A percentile compares a stretch with the other conserved stretches of the same genome.
phyloP scores from a whole-genome alignment of 1,140 invertebrate species.

The Antheraea mylitta region DNA sequence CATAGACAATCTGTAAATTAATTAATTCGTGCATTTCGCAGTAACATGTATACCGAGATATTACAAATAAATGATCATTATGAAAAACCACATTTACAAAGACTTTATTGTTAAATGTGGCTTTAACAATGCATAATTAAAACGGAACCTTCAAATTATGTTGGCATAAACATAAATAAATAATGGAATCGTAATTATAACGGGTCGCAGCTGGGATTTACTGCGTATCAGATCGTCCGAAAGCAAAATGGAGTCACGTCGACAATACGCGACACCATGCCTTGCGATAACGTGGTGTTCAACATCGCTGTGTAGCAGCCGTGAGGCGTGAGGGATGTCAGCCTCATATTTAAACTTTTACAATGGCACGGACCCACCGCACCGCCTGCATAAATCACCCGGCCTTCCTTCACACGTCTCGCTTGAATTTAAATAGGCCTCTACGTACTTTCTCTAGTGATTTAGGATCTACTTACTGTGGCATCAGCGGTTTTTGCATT shows the following conservation, averaged over 20 bases:
- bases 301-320: slow-evolving; percentile 9
- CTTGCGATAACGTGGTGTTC: slow-evolving; percentile 14
- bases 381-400: slow-evolving; percentile 56
- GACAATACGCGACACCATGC: slow-evolving; percentile 12
- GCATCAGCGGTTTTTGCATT: not conserved
- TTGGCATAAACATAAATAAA: slow-evolving; percentile 5
- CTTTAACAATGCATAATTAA: not conserved
- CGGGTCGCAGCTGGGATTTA: slow-evolving; percentile 13
- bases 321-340: slow-evolving; percentile 14
- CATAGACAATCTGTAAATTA: too few species aligned
- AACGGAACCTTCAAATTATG: not conserved
- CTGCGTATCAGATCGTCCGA: slow-evolving; percentile 16
- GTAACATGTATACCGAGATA: not conserved
- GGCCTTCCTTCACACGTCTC: slow-evolving; percentile 61
- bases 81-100: not conserved
- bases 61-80: not conserved
- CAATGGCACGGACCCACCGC: slow-evolving; percentile 40
- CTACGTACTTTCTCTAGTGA: slow-evolving; percentile 53
- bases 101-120: not conserved
- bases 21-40: too few species aligned
- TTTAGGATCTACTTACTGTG: slow-evolving; percentile 47
- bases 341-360: slow-evolving; percentile 65
- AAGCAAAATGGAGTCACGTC: slow-evolving; percentile 32
- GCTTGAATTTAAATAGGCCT: slow-evolving; percentile 64
- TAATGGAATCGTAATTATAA: slow-evolving; percentile 12